phyloP scores from a whole-genome alignment of 2,888 invertebrate species.

The Cosmia pyralina region DNA sequence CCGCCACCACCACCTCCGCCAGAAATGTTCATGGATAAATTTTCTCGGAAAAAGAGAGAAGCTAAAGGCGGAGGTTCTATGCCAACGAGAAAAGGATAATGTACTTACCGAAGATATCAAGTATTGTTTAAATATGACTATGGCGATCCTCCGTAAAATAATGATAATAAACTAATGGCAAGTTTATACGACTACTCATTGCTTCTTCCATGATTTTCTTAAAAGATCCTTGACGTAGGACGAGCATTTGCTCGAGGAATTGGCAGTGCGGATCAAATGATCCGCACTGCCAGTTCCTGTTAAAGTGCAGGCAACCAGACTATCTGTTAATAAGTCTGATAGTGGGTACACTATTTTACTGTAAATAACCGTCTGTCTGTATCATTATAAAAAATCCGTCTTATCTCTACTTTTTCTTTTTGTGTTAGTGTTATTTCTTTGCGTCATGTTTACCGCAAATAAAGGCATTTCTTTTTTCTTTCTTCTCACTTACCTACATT shows the following conservation, averaged over 20 bases:
- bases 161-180: conserved; percentile 45
- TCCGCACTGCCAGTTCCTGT: background rate
- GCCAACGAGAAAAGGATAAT: conserved; percentile 84
- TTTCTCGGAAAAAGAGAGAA: conserved; percentile 74
- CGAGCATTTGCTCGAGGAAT: too few relatives aligned
- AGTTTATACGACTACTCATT: conserved; percentile 32
- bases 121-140: conserved; percentile 23
- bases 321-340: too few relatives aligned
- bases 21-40: conserved; percentile 49
- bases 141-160: conserved; percentile 20
- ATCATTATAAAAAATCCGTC: too few relatives aligned
- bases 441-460: too few relatives aligned
- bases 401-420: too few relatives aligned
- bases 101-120: background rate
- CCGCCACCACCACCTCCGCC: conserved; percentile 64
- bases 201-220: background rate
- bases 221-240: background rate
- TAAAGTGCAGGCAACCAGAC: conserved; percentile 1
- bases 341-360: too few relatives aligned
- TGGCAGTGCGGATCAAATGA: too few relatives aligned
- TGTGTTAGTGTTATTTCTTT: too few relatives aligned
- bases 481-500: too few relatives aligned
- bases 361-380: too few relatives aligned
- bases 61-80: conserved; percentile 85
- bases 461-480: too few relatives aligned